Percentiles rank a stretch among this genome's conserved stretches.
Evolutionary conservation across 2,113 vertebrate genomes (phyloP).

Genomic region (Muscicapa adusta): DNA sequence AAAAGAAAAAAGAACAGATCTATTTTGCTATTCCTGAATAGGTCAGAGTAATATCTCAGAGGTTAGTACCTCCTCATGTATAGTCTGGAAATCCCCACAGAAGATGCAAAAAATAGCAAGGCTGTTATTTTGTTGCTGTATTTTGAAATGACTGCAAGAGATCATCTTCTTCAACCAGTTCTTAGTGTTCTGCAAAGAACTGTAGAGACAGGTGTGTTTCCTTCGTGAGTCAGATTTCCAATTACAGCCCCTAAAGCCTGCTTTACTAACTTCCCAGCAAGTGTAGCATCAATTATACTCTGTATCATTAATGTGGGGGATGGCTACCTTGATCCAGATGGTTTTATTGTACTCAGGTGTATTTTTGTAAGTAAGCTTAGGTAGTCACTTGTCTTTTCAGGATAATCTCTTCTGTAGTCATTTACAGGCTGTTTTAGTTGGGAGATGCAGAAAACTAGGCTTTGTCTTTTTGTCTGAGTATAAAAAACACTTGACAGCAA

Average conservation of each 20-base stretch:
- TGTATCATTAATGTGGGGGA: neutral
- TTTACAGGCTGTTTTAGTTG: neutral
- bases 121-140: neutral
- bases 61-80: neutral
- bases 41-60: fast-evolving
- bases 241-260: neutral
- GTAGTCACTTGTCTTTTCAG: neutral
- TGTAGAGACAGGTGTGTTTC: neutral
- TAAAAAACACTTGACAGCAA: neutral
- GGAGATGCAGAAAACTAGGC: neutral
- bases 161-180: neutral
- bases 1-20: no score
- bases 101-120: neutral
- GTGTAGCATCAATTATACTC: neutral
- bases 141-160: neutral
- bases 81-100: neutral
- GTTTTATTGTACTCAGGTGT: neutral
- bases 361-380: neutral
- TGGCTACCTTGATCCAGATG: neutral
- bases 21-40: neutral
- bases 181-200: neutral
- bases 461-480: neutral
- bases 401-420: neutral
- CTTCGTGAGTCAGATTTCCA: neutral
- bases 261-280: neutral